These are phyloP conservation scores for Pachliopta kotzebuea DNA, from an alignment of 2,888 invertebrate genomes.

Conservation along the genomic window DNA sequence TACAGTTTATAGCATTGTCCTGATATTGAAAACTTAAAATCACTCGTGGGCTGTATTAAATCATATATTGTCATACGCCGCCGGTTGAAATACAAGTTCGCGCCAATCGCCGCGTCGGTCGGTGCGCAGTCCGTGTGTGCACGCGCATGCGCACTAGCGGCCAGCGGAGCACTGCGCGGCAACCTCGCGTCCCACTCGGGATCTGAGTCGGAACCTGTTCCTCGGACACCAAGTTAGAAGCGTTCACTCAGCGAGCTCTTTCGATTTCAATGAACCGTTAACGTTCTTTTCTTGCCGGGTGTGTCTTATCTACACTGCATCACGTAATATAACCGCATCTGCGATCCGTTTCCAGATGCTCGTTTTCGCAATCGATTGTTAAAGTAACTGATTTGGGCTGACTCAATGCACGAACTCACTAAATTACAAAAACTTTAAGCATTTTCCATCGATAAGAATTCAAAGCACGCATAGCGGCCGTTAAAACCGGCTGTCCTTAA, in stretches of 20 bases:
- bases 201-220: conserved; percentile 74
- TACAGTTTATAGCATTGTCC: conserved; percentile 35
- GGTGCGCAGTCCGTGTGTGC: conserved; percentile 51
- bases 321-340: conserved; percentile 56
- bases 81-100: conserved; percentile 40
- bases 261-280: conserved; percentile 79
- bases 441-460: conserved; percentile 46
- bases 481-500: conserved; percentile 54
- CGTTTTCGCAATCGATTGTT: conserved; percentile 15
- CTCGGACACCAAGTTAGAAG: conserved; percentile 45
- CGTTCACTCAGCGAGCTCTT: conserved; percentile 63
- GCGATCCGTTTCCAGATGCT: conserved; percentile 24
- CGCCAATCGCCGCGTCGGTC: conserved; percentile 41
- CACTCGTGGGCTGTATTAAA: conserved; percentile 36
- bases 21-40: conserved; percentile 28
- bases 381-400: conserved; percentile 23
- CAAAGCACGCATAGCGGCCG: conserved; percentile 53
- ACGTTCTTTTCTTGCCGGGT: conserved; percentile 61
- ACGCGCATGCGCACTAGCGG: conserved; percentile 64
- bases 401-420: neutral
- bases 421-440: conserved; percentile 30
- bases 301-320: conserved; percentile 61
- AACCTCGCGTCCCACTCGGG: conserved; percentile 58
- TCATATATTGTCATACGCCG: conserved; percentile 45
- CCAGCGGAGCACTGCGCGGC: conserved; percentile 69